These are phyloP conservation scores for Drosophila varians DNA, from an alignment of 1,140 invertebrate species.

Conservation along the genomic window DNA sequence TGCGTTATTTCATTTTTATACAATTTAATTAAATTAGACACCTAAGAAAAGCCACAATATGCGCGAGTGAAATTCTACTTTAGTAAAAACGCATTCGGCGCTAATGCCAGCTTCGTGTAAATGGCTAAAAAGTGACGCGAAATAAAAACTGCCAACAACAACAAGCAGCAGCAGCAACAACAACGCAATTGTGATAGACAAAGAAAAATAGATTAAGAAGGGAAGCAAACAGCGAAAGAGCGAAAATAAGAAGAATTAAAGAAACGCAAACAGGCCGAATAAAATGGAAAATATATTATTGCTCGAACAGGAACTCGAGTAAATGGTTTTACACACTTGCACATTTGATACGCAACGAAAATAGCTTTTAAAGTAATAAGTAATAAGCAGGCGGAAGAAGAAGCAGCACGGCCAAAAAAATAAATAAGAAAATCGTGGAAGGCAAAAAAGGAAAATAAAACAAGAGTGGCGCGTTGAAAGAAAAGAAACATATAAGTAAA, in stretches of 20 bases:
- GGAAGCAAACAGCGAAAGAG: conserved; percentile 47
- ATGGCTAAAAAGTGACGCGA: conserved; percentile 67
- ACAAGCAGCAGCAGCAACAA: conserved; percentile 71
- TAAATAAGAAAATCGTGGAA: conserved; percentile 58
- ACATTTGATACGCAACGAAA: conserved; percentile 68
- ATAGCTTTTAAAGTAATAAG: conserved; percentile 50
- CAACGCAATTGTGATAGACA: conserved; percentile 82
- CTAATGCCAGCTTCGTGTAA: conserved; percentile 45
- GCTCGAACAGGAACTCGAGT: conserved; percentile 49
- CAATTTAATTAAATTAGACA: conserved; percentile 72
- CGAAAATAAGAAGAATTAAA: conserved; percentile 39
- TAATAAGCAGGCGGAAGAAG: conserved; percentile 36
- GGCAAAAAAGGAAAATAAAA: conserved; percentile 33
- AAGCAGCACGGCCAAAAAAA: conserved; percentile 38
- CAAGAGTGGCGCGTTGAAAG: conserved; percentile 36
- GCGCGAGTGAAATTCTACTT: conserved; percentile 63
- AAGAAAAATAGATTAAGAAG: conserved; percentile 80
- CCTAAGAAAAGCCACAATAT: conserved; percentile 69
- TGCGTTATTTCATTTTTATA: conserved; percentile 81
- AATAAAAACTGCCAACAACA: conserved; percentile 68
- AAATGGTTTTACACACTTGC: conserved; percentile 55
- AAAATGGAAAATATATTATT: conserved; percentile 28
- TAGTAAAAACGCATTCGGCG: conserved; percentile 40
- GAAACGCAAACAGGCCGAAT: conserved; percentile 38
- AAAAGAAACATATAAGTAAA: conserved; percentile 26